Evolutionary conservation across 1,140 invertebrate genomes (phyloP).

Genomic region (Paracyclopina nana): DNA sequence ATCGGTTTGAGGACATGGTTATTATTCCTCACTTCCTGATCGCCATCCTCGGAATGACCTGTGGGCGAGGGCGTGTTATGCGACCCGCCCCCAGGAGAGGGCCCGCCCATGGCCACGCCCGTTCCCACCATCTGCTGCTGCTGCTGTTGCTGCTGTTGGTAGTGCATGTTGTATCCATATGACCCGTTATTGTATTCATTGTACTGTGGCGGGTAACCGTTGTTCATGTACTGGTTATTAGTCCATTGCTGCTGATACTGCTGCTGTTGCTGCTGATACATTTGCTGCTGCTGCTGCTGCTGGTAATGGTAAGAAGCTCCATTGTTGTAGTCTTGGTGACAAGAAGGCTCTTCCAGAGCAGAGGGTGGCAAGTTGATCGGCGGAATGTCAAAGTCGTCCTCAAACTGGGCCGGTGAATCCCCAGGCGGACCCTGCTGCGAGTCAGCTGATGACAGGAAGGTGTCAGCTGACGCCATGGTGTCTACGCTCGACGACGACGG

Average conservation of each 20-base stretch:
- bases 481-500: no score
- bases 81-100: no score
- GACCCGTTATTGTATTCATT: no score
- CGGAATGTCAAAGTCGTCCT: conserved; percentile 5
- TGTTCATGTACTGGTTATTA: not conserved
- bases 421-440: not conserved
- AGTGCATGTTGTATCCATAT: not conserved
- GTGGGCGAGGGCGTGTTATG: not conserved
- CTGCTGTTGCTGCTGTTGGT: not conserved
- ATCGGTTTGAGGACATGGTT: no score
- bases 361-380: not conserved
- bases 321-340: not conserved
- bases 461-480: no score
- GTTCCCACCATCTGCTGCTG: not conserved
- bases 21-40: no score
- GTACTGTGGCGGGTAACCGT: not conserved
- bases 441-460: no score
- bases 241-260: not conserved
- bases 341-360: not conserved
- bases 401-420: not conserved
- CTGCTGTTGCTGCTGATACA: not conserved
- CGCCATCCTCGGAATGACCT: no score
- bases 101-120: conserved; percentile 1
- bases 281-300: not conserved
- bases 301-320: not conserved